Conservation (phyloP, 2,888 invertebrate genomes). For the Oligia latruncula region DNA sequence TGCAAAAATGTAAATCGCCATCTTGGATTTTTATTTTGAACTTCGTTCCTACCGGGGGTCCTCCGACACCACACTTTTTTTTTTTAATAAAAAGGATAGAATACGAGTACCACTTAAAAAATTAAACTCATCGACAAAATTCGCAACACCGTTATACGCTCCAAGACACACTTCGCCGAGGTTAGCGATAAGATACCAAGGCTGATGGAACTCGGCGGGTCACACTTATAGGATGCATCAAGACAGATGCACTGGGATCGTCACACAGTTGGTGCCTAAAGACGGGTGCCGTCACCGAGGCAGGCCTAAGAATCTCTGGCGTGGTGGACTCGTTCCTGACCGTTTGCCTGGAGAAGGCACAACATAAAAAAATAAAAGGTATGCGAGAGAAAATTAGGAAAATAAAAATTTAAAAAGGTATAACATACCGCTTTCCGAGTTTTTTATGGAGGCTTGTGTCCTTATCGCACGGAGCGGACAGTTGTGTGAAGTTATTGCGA, state of each 20-base stretch:
- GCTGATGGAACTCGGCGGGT: neutral
- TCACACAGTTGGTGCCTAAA: neutral
- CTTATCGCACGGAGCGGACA: conserved; percentile 16
- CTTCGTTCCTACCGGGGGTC: no score
- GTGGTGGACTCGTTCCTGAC: neutral
- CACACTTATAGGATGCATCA: neutral
- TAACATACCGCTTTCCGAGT: conserved; percentile 7
- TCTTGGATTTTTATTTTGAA: no score
- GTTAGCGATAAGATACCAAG: neutral
- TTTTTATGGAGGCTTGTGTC: neutral
- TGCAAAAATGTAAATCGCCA: no score
- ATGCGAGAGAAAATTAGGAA: neutral
- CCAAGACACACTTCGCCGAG: neutral
- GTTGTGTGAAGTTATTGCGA: conserved; percentile 30
- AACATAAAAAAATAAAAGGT: neutral
- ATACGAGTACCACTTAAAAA: neutral
- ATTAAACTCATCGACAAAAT: neutral
- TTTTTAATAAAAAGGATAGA: neutral
- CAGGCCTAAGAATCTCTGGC: neutral
- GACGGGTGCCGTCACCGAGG: neutral
- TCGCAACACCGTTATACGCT: neutral
- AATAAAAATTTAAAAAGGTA: conserved; percentile 7
- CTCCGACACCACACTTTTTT: neutral
- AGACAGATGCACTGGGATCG: neutral
- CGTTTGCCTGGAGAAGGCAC: neutral